Percentiles rank a stretch among this genome's conserved stretches.
Conservation (phyloP, 1,140 invertebrate genomes). For the Melanaphis sacchari region DNA sequence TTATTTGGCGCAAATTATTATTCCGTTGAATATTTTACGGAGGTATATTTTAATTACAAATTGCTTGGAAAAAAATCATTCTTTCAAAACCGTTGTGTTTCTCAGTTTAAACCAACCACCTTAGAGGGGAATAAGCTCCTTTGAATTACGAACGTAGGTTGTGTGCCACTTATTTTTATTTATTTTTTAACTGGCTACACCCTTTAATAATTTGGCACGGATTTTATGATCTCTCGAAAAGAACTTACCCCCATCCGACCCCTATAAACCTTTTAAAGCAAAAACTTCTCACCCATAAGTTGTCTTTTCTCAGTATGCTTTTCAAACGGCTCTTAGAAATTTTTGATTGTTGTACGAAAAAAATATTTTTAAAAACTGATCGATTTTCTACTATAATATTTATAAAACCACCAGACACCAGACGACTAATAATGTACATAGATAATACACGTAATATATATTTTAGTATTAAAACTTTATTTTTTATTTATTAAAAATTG, state of each 20-base stretch:
- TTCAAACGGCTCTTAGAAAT: constrained; percentile 18
- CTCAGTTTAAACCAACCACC: not conserved
- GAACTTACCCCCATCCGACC: constrained; percentile 20
- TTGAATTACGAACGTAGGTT: constrained; percentile 50
- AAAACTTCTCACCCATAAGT: constrained; percentile 37
- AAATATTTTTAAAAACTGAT: not conserved
- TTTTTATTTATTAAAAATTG: not conserved
- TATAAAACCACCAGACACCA: not conserved
- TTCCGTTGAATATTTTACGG: constrained; percentile 2
- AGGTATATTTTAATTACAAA: not conserved
- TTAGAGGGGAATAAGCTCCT: constrained; percentile 4
- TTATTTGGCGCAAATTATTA: not conserved
- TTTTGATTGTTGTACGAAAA: not conserved
- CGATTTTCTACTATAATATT: not conserved
- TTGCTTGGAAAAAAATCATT: not conserved
- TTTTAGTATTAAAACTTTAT: too few relatives aligned
- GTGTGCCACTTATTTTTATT: constrained; percentile 45
- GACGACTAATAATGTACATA: not conserved
- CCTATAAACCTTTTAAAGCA: constrained; percentile 31
- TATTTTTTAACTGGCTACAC: constrained; percentile 41
- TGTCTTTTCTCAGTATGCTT: constrained; percentile 11
- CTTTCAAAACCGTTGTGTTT: constrained; percentile 15
- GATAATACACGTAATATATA: not conserved
- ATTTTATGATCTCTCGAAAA: constrained; percentile 51
- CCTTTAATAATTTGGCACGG: constrained; percentile 53